Base-by-base conservation (phyloP, 2,888 invertebrate genomes). In the Chromoteleia sp. region DNA sequence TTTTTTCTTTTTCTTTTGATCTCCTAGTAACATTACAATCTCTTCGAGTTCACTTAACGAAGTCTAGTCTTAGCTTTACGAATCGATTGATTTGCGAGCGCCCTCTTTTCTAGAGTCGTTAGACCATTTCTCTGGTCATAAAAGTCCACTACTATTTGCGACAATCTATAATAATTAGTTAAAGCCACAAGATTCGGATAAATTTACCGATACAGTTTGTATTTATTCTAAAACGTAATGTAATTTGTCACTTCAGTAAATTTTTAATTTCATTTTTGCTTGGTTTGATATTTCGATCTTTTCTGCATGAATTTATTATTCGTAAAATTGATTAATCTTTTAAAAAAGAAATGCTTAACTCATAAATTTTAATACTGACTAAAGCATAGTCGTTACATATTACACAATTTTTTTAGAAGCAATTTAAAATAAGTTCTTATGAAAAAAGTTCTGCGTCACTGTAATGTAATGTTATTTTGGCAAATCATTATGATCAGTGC, bases 21-120 rank as follows among this genome's bases (percentile, higher is more conserved):
- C 65, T 54, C 15, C 39, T 12, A 21, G 33, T 56, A 36, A 61
- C 75, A 50, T 84, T 81, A 83, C 78, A 81, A 82, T 82, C 58
- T 75, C 68, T 82, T 81, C 81, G 77, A 83, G 81, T 73, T 80
- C 79, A 79, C 83, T 83, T 79, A 83, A 75, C 80, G 73, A 82
- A 79, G 58, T 83, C 81, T 63, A 73, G 75, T 56, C 78, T 78
- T 78, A 82, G 71, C 71, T 71, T 73, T 30, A 19, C 71, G 43
- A 79, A 79, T 79, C 73, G 73, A 79, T 79, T 59, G 73, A 79
- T 79, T 79, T 79, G 79, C 67, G 67, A 79, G 73, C 61, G 79
- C 52, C 59, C 73, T 73, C 79, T 79, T 73, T 79, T 73, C 68
- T 17, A 43, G 45, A 77, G 67, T 67, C 52, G 52, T 71, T 73